Evolutionary conservation across 1,140 invertebrate species (phyloP).

Genomic region (Philaenus spumarius): DNA sequence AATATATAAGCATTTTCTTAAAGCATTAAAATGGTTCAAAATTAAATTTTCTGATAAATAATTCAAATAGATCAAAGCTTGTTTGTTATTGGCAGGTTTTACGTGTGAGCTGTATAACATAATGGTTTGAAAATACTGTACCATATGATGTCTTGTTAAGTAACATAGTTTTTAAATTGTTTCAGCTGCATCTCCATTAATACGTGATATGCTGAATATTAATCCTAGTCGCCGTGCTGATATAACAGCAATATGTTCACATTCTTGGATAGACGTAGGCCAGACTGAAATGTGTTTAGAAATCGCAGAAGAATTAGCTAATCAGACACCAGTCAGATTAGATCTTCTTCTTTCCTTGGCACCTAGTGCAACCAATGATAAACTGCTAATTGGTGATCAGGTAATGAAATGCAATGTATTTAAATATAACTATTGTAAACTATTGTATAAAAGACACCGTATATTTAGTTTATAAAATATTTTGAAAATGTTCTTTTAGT

Average conservation of each 20-base stretch:
- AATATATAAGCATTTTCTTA: no score
- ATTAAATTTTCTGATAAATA: no score
- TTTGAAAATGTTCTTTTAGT: no score
- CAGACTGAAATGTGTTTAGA: slow-evolving; percentile 73
- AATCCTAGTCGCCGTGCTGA: slow-evolving; percentile 82
- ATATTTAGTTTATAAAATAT: background rate
- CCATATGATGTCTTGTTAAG: no score
- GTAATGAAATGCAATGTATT: slow-evolving; percentile 3
- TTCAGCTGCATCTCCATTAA: slow-evolving; percentile 87
- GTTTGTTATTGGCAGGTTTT: no score
- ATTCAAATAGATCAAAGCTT: no score
- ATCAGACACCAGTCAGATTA: slow-evolving; percentile 80
- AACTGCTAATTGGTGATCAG: slow-evolving; percentile 12
- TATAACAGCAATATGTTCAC: slow-evolving; percentile 88
- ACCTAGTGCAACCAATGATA: slow-evolving; percentile 38
- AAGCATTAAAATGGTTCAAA: no score
- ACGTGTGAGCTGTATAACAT: no score
- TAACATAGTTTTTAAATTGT: no score
- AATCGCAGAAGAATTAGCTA: slow-evolving; percentile 79
- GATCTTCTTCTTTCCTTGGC: slow-evolving; percentile 81
- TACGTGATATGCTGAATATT: slow-evolving; percentile 89
- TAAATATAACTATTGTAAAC: no score
- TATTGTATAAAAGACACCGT: no score
- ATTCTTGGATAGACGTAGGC: slow-evolving; percentile 91
- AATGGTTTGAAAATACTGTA: no score